Evolutionary conservation across 64 coral and sea anemone genomes (phyloP).

Genomic region (Pachyseris speciosa): DNA sequence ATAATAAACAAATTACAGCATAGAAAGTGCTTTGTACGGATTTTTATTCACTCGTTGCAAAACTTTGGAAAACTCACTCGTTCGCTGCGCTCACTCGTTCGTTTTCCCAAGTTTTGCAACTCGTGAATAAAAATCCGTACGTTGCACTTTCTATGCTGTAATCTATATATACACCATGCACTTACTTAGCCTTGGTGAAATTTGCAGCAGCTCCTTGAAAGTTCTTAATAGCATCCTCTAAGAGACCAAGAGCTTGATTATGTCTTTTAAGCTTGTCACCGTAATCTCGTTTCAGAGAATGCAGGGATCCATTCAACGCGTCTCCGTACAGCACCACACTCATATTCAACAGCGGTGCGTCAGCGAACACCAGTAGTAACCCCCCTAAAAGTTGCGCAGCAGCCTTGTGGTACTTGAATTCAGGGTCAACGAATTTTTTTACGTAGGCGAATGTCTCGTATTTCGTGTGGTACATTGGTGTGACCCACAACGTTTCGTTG

Average conservation of each 20-base stretch:
- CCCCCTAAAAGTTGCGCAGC: conserved; percentile 44
- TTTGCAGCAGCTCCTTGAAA: neutral
- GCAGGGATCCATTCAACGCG: conserved; percentile 1
- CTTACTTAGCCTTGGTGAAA: neutral
- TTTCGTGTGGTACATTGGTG: conserved; percentile 85
- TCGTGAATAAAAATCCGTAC: too few species aligned
- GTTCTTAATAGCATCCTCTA: conserved; percentile 14
- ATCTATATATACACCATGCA: too few species aligned
- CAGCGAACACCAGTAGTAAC: conserved; percentile 36
- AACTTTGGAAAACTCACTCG: too few species aligned
- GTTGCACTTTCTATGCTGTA: too few species aligned
- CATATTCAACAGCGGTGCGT: too few species aligned
- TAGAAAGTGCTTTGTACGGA: too few species aligned
- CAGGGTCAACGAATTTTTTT: conserved; percentile 80
- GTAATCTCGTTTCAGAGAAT: neutral
- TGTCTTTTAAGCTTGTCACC: neutral
- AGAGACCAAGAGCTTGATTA: neutral
- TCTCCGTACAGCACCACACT: neutral
- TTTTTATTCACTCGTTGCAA: too few species aligned
- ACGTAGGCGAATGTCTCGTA: conserved; percentile 80
- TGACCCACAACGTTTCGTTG: neutral
- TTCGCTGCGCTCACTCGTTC: too few species aligned
- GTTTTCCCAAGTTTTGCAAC: too few species aligned
- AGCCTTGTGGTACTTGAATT: conserved; percentile 72
- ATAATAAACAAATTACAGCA: too few species aligned